Evolutionary conservation across 2,797 vertebrate species (phyloP).

Genomic region (Gymnopithys bicolor): DNA sequence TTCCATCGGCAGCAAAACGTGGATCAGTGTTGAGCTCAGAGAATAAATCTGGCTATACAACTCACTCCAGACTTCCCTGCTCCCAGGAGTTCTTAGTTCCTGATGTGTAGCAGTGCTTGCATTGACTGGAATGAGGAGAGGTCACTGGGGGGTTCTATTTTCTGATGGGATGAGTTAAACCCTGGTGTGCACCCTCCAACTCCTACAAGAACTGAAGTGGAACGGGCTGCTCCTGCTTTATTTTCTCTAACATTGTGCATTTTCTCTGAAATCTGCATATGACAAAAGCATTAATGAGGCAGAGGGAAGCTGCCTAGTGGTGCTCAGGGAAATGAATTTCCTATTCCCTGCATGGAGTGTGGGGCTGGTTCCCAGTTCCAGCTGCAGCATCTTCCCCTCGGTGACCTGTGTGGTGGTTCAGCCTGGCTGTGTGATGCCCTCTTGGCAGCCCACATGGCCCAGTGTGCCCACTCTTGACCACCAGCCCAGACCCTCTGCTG

Average conservation of each 20-base stretch:
- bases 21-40: fast-evolving
- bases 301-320: not conserved
- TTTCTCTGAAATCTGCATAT: not conserved
- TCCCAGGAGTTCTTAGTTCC: not conserved
- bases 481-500: not conserved
- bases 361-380: not conserved
- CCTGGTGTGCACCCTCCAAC: fast-evolving
- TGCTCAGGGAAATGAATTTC: not conserved
- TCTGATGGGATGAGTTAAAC: not conserved
- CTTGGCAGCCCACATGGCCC: not conserved
- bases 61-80: not conserved
- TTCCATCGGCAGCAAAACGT: fast-evolving
- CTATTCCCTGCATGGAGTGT: fast-evolving
- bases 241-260: not conserved
- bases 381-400: not conserved
- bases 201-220: fast-evolving
- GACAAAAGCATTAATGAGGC: not conserved
- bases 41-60: not conserved
- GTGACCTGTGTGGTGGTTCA: not conserved
- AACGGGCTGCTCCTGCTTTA: not conserved
- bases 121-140: not conserved
- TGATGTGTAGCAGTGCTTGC: not conserved
- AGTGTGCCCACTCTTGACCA: not conserved
- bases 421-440: not conserved
- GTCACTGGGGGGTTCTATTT: not conserved